These are phyloP conservation scores for Perdita meconis DNA, from an alignment of 2,888 invertebrate genomes.

Conservation along the genomic window DNA sequence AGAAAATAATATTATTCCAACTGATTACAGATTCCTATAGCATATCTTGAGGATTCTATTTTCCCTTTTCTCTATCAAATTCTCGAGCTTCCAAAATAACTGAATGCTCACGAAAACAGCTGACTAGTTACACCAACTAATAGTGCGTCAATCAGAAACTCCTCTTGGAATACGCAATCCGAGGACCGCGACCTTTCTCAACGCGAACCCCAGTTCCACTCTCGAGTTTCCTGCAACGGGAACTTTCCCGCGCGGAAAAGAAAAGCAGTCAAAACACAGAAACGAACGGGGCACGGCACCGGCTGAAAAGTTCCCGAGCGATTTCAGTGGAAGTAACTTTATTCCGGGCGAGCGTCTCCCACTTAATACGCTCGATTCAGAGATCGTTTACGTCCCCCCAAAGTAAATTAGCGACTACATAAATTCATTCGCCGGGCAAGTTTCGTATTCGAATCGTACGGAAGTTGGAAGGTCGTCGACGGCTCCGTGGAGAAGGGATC, in stretches of 20 bases:
- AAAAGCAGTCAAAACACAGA: not conserved
- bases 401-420: constrained; percentile 66
- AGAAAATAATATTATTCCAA: too few species aligned
- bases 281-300: not conserved
- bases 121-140: too few species aligned
- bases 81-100: too few species aligned
- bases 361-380: constrained; percentile 53
- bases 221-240: not conserved
- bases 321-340: constrained; percentile 40
- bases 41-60: too few species aligned
- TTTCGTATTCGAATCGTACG: constrained; percentile 56
- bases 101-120: too few species aligned
- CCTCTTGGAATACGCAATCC: too few species aligned
- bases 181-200: not conserved
- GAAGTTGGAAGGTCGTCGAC: constrained; percentile 36
- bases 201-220: not conserved
- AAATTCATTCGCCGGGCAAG: constrained; percentile 61
- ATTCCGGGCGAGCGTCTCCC: constrained; percentile 47
- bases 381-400: constrained; percentile 57
- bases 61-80: too few species aligned
- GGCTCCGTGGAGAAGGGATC: constrained; percentile 24
- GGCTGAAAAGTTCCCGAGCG: constrained; percentile 26
- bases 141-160: too few species aligned
- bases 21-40: too few species aligned
- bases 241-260: not conserved